phyloP scores from a whole-genome alignment of 2,113 vertebrate genomes.

The Chlorodrepanis virens region DNA sequence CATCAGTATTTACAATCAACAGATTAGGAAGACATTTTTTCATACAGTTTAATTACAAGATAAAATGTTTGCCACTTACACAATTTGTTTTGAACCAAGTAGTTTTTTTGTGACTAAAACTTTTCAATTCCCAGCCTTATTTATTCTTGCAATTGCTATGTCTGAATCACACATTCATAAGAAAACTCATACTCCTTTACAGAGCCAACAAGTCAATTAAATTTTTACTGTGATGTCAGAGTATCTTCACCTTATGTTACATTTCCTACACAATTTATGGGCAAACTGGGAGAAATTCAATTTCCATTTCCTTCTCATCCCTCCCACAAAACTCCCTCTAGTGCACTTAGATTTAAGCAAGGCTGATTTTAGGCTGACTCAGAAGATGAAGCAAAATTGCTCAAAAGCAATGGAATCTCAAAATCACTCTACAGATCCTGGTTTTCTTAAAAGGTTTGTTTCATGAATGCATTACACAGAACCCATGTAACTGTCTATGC shows the following conservation, averaged over 20 bases:
- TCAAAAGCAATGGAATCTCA: not conserved
- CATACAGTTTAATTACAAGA: slow-evolving; percentile 4
- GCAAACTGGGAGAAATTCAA: not conserved
- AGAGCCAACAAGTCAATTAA: not conserved
- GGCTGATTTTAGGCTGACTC: not conserved
- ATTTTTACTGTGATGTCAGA: not conserved
- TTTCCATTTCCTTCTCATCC: not conserved
- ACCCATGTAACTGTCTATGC: not conserved
- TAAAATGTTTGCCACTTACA: not conserved
- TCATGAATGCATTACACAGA: not conserved
- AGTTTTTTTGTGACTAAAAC: not conserved
- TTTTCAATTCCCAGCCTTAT: not conserved
- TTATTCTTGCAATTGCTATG: not conserved
- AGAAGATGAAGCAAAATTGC: not conserved
- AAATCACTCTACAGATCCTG: not conserved
- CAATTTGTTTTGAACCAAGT: not conserved
- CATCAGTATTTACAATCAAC: slow-evolving; percentile 38
- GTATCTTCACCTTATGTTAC: not conserved
- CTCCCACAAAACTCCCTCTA: not conserved
- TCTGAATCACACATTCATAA: not conserved
- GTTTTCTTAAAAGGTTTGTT: not conserved
- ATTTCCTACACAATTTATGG: not conserved
- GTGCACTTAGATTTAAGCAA: not conserved
- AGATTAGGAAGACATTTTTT: slow-evolving; percentile 11
- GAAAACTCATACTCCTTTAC: not conserved